Evolutionary conservation across 2,888 invertebrate species (phyloP), one percentile per base, ranked within the genome.

Genomic region (Orthosia gracilis): DNA sequence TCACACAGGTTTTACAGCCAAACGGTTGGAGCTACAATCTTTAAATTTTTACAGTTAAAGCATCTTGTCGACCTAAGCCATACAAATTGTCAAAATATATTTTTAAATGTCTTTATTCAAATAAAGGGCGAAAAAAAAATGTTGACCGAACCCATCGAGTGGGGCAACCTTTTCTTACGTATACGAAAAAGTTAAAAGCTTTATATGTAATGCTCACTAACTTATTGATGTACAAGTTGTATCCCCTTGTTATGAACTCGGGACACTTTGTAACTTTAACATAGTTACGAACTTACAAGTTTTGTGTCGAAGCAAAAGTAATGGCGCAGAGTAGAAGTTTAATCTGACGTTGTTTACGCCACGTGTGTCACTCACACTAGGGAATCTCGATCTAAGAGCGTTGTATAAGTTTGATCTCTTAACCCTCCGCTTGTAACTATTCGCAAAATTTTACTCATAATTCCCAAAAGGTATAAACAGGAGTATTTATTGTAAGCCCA

Each of bases 201-300:
- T 3, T 12, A 9, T 52, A 21, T 47, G 0, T 31, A 59, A 52
- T 12, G 23, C 15, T 49, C 54, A 12, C 49, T 62, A 78, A 83
- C 61, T 77, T 81, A 50, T 69, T 52, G 52, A 78, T 78, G 78
- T 50, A 63, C 45, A 82, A 78, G 72, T 70, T 83, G 3, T 61
- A 11, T 67, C n/a, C 17, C 49, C 70, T 70, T 55, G 79, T 79
- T 73, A 83, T 54, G 49, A 68, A 79, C 70, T 81, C 7, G 52
- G 31, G 54, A 57, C 59, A 62, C 45, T 74, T 78, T 15, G 17
- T 52, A 65, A 58, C 58, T 69, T 57, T 7, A 21, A 23, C 62
- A 58, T 23, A 66, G 66, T 73, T 69, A 26, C 57, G 26, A 65
- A 62, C 57, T 78, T 54, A 3, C 52, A 55, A 63, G 58, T 57